Evolutionary conservation across 2,888 invertebrate genomes (phyloP), one percentile per base, ranked within the genome.

Genomic region (Chaetoderma sp.): DNA sequence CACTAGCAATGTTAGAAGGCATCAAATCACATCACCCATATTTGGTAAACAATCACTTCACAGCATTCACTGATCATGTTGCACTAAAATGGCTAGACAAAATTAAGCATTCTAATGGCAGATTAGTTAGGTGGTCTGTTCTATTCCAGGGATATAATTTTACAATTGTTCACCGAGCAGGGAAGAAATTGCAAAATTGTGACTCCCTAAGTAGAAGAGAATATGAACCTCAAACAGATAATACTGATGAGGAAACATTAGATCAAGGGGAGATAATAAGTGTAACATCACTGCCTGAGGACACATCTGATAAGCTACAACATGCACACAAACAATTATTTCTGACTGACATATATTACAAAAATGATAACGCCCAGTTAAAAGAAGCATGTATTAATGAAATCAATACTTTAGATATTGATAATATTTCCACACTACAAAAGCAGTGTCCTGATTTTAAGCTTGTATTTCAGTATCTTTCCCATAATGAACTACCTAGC

Each of bases 1-100:
- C 64, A 32, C 39, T 74, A 23, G 72, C 72, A 4, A 32, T 73
- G 8, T 25, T 74, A 1, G 64, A 70, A 52, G 74, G 70, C 23
- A 57, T 76, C 16, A 65, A 67, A 30, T 45, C 63, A 28, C 71
- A 64, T 18, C 60, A 60, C 10, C 63, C 65, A 4, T 73, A 71
- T 60, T 32, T 73, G 13, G 32, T 69, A 1, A 25, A 44, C 45
- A 16, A 57, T 27, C 52, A 54, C 18, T 75, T 72, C 30, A 66
- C 47, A 4, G 66, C 70, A 6, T 56, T 58, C 18, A 72, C 75
- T 10, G 73, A 75, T 57, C 73, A n/a, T n/a, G n/a, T n/a, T n/a
- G n/a, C n/a, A n/a, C n/a, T n/a, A n/a, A n/a, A n/a, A n/a, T n/a
- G 60, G 42, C 39, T 74, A 2, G 21, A 69, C 1, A 57, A 23